Conservation (phyloP, 2,113 vertebrate genomes). For the Labeo catla region DNA sequence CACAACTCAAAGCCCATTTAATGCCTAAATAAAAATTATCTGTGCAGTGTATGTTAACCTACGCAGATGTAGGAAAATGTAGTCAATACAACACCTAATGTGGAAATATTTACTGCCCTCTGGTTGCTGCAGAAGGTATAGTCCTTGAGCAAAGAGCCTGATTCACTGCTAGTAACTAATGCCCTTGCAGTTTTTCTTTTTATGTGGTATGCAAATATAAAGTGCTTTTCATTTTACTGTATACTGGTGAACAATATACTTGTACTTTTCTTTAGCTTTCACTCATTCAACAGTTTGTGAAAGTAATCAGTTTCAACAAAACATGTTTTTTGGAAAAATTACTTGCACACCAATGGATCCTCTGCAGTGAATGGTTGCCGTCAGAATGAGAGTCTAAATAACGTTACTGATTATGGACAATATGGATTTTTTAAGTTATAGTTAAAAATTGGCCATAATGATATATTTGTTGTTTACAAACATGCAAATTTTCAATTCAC, state of each 20-base stretch:
- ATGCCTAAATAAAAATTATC: constrained; percentile 10
- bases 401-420: too few species aligned
- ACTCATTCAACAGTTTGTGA: neutral
- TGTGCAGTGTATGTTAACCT: constrained; percentile 11
- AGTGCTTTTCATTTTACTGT: neutral
- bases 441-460: too few species aligned
- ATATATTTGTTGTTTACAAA: too few species aligned
- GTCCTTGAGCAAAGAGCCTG: neutral
- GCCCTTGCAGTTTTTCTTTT: neutral
- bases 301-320: neutral
- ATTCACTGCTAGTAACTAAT: neutral
- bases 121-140: neutral
- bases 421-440: too few species aligned
- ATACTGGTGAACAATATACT: neutral
- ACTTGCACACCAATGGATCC: neutral
- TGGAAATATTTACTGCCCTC: constrained; percentile 12
- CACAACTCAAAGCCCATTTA: neutral
- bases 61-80: neutral
- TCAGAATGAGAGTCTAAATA: too few species aligned
- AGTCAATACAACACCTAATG: neutral
- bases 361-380: too few species aligned
- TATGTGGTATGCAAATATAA: neutral
- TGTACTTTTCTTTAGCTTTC: too few species aligned
- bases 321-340: neutral
- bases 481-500: too few species aligned